Base-by-base conservation (phyloP, 2,888 invertebrate genomes). In the Phengaris alcon region DNA sequence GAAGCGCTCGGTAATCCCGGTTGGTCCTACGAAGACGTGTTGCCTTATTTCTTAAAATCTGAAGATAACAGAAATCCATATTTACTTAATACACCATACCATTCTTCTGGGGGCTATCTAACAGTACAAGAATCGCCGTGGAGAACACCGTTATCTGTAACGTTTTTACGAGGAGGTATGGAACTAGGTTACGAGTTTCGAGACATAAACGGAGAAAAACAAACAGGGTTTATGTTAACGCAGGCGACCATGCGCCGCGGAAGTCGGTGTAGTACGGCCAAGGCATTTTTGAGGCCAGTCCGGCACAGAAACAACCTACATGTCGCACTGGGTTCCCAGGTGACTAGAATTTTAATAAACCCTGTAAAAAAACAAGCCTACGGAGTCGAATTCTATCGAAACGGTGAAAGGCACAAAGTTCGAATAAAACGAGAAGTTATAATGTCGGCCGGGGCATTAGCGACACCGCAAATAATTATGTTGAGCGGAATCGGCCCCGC, bases 391-490 rank as follows among this genome's bases (percentile, higher is more conserved):
- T 97, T 96, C 78, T 84, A 95, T 8, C 94, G 96, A 68, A 94
- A 96, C 75, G 96, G 96, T 0, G 93, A 94, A 75, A 94, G 94
- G 75, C 94, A 95, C 74, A 92, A 94, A 70, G 96, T 97, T 0
- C 93, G 95, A 78, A 97, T 97, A 0, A 95, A 96, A 77, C 94
- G 96, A 75, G 98, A 98, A 87, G 95, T 99, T 0, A 95, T 99
- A 8, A 91, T 98, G 81, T 97, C 97, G 3, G 97, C 98, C 0
- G 99, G 99, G 0, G 95, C 98, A 0, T 95, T 99, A 57, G 96
- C 97, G 75, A 96, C 97, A 4, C 98, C 99, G 0, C 98, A 99
- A 82, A 84, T 99, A 35, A 93, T 99, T 79, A 97, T 98, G 98
- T 86, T 99, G 9, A 98, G 97, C 75, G 99, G 99, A 0, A 95